Conservation (phyloP, 1,140 invertebrate species). For the Drosophila sp. region DNA sequence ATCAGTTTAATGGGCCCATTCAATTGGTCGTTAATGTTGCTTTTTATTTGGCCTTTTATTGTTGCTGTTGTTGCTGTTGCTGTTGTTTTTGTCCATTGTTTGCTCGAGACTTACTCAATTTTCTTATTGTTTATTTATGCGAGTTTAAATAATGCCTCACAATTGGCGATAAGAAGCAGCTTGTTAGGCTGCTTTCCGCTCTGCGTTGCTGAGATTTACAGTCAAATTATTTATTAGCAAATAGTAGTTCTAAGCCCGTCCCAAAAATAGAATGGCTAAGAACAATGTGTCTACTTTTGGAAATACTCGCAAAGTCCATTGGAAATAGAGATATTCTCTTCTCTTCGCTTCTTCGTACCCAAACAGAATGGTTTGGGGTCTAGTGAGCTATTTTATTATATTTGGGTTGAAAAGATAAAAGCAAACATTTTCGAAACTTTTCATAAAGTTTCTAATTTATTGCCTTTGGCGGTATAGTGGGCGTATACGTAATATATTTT, state of each 20-base stretch:
- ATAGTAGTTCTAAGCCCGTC: slow-evolving; percentile 26
- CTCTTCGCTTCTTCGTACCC: slow-evolving; percentile 8
- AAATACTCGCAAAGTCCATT: slow-evolving; percentile 39
- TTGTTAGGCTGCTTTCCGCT: slow-evolving; percentile 39
- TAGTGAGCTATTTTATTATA: slow-evolving; percentile 33
- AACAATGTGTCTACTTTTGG: slow-evolving; percentile 33
- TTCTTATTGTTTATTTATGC: slow-evolving; percentile 79
- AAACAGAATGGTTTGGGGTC: slow-evolving; percentile 34
- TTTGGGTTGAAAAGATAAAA: slow-evolving; percentile 61
- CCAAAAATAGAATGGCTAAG: slow-evolving; percentile 7
- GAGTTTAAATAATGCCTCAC: slow-evolving; percentile 74
- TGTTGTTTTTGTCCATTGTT: slow-evolving; percentile 32
- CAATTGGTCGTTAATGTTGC: slow-evolving; percentile 78
- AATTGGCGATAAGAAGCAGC: slow-evolving; percentile 67
- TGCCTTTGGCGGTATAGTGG: slow-evolving; percentile 40
- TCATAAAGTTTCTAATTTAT: slow-evolving; percentile 68
- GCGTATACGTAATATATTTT: slow-evolving; percentile 77
- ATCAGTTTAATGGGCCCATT: slow-evolving; percentile 73
- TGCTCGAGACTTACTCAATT: slow-evolving; percentile 70
- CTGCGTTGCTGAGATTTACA: slow-evolving; percentile 63
- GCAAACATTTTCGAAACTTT: slow-evolving; percentile 59
- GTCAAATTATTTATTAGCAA: slow-evolving; percentile 71
- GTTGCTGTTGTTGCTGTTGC: slow-evolving; percentile 37
- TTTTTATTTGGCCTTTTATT: slow-evolving; percentile 76
- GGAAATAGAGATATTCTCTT: slow-evolving; percentile 45